Percentiles rank a stretch among this genome's conserved stretches.
Evolutionary conservation across 2,113 vertebrate species (phyloP).

Genomic region (Ptilonorhynchus violaceus): DNA sequence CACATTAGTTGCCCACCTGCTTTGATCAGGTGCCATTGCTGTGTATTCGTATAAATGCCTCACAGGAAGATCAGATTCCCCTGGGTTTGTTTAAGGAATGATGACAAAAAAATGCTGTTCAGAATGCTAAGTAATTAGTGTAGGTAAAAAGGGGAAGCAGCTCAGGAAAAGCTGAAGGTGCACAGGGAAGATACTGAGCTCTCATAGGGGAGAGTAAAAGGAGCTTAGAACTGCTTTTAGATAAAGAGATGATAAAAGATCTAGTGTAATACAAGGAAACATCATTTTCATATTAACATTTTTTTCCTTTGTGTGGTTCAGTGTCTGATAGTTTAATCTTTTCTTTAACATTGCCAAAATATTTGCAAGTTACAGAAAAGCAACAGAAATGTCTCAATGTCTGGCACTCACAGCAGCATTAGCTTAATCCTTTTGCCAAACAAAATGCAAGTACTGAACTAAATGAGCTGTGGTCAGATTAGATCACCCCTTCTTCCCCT

Average conservation of each 20-base stretch:
- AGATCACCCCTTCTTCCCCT: not conserved
- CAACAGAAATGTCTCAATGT: not conserved
- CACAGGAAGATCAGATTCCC: not conserved
- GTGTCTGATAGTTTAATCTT: not conserved
- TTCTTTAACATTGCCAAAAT: not conserved
- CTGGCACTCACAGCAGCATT: not conserved
- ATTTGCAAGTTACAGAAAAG: not conserved
- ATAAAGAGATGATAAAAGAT: not conserved
- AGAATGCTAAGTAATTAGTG: not conserved
- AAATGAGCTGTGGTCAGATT: not conserved
- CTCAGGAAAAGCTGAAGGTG: not conserved
- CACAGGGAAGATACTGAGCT: not conserved
- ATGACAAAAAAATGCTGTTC: not conserved
- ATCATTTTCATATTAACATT: not conserved
- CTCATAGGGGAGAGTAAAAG: not conserved
- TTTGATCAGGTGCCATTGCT: not conserved
- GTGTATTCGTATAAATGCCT: not conserved
- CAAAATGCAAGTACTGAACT: not conserved
- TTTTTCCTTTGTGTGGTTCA: not conserved
- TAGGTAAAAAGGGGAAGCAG: not conserved
- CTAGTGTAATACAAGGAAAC: not conserved
- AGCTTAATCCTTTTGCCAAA: not conserved
- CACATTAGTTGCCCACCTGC: not conserved
- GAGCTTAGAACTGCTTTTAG: not conserved
- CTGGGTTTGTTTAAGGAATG: not conserved